Base-by-base conservation (phyloP, 2,888 invertebrate species). In the Nomada lathburiana region DNA sequence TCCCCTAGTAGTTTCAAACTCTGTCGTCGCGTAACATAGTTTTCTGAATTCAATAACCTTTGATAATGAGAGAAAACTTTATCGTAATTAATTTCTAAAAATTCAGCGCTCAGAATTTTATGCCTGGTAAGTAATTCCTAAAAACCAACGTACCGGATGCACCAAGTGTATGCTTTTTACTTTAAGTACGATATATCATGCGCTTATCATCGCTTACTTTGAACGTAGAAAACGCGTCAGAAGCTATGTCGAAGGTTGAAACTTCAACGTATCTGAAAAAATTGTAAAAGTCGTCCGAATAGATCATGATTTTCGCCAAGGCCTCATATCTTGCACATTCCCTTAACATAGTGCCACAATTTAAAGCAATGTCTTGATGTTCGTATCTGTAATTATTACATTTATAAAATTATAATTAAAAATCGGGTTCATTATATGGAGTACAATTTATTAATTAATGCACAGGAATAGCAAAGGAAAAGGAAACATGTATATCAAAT, bases 171-270 rank as follows among this genome's bases (percentile, higher is more conserved):
- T 69, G 70, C 76, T 50, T 47, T 79, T 84, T 83, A 80, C 70
- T 75, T 83, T 79, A 84, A 83, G 60, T 64, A 77, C 64, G 70
- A 77, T 77, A 80, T 77, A 76, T 70, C 53, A 71, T 63, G 64
- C 73, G 75, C 65, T 86, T 78, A 72, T 78, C 67, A 74, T 80
- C 82, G 82, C 82, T 82, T 94, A 98, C 99, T 97, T 99, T 99
- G 96, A 99, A 99, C 90, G 99, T 99, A 94, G 99, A 98, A 95
- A 99, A 99, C 95, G 99, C 99, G 97, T 99, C 99, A 89, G 99
- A 99, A 94, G 99, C 99, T 94, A 99, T 99, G 96, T 99, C 99
- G 96, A 99, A 99, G 89, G 99, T 99, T 90, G 99, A 99, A 90
- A 99, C 98, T 95, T 99, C 99, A 92, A 99, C 99, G 94, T 99